These are phyloP conservation scores for Peromyscus attwateri DNA, from an alignment of 2,797 vertebrate genomes.

Conservation along the genomic window DNA sequence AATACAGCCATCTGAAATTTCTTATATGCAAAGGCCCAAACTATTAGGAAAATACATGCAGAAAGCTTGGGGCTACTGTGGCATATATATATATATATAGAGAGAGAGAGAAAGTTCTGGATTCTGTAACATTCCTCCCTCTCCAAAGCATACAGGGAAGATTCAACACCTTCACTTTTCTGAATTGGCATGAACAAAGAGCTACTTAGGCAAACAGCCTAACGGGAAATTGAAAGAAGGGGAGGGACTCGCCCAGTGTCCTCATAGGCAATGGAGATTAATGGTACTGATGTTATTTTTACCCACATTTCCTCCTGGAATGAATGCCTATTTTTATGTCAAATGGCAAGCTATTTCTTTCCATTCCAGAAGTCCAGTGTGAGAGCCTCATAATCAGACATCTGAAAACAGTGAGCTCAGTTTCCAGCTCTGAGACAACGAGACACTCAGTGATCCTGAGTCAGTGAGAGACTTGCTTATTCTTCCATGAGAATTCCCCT, in stretches of 20 bases:
- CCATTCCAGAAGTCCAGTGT: not conserved
- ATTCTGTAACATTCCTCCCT: not conserved
- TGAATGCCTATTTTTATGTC: conserved; percentile 47
- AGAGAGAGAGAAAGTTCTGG: not conserved
- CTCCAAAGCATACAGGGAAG: conserved; percentile 41
- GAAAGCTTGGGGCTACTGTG: not conserved
- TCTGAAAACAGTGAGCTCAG: not conserved
- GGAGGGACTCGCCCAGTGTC: not conserved
- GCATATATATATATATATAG: not conserved
- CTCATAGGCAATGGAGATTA: conserved; percentile 10
- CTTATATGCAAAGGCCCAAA: not conserved
- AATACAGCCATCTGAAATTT: not conserved
- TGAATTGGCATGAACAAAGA: conserved; percentile 20
- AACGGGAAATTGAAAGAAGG: not conserved
- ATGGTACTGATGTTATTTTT: conserved; percentile 38
- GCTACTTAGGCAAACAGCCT: conserved; percentile 6
- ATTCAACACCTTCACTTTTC: conserved; percentile 18
- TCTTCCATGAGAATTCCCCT: not conserved
- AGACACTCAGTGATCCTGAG: not conserved
- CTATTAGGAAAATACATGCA: not conserved
- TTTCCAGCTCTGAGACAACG: not conserved
- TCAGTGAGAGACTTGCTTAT: not conserved
- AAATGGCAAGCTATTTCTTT: conserved; percentile 46
- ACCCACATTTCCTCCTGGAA: conserved; percentile 28
- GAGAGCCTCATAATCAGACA: conserved; percentile 25